Evolutionary conservation across 2,797 vertebrate genomes (phyloP).

Genomic region (Neosalanx taihuensis): DNA sequence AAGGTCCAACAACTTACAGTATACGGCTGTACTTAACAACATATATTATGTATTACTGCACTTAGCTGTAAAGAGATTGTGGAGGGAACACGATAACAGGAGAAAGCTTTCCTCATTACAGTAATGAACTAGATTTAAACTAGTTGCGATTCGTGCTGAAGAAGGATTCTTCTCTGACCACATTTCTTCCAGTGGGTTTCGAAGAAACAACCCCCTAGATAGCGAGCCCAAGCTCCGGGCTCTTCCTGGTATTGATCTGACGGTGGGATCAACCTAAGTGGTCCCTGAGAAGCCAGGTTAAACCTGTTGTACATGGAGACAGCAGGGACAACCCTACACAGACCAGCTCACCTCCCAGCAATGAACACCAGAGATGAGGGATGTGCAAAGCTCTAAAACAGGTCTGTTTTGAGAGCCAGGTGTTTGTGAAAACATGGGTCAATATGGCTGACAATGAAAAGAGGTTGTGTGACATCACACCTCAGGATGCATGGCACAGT

Average conservation of each 20-base stretch:
- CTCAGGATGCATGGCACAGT: constrained; percentile 23
- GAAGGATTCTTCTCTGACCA: constrained; percentile 33
- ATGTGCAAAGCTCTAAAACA: constrained; percentile 44
- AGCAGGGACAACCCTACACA: constrained; percentile 5
- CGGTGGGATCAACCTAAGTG: constrained; percentile 36
- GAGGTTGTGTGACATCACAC: constrained; percentile 32
- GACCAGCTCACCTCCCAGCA: constrained; percentile 2
- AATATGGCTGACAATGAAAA: constrained; percentile 43
- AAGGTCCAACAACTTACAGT: neutral
- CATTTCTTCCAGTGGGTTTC: constrained; percentile 38
- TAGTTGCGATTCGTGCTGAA: constrained; percentile 10
- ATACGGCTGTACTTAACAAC: neutral
- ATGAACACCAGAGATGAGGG: constrained; percentile 33
- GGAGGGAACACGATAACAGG: neutral
- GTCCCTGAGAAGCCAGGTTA: constrained; percentile 17
- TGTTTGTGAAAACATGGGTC: constrained; percentile 51
- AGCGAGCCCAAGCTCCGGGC: constrained; percentile 33
- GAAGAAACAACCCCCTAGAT: constrained; percentile 44
- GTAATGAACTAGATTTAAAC: neutral
- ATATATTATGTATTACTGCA: neutral
- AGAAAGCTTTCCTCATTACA: neutral
- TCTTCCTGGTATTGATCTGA: constrained; percentile 42
- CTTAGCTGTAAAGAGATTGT: neutral
- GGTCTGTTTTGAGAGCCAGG: constrained; percentile 44
- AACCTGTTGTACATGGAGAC: constrained; percentile 21